Base-by-base conservation (phyloP, 2,113 vertebrate genomes). In the Scomber japonicus region DNA sequence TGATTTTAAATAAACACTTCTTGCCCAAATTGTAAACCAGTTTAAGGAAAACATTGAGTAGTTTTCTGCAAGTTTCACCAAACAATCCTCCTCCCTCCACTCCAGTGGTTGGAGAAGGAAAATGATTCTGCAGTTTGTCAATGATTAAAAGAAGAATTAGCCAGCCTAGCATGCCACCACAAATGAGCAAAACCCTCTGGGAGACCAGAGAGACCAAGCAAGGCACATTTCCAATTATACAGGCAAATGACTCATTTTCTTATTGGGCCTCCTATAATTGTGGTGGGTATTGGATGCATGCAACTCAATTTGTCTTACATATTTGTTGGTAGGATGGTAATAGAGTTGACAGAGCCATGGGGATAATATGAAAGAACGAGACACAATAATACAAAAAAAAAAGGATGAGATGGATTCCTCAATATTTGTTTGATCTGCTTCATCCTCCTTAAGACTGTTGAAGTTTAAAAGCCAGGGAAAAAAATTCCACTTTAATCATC, bases 271-370 rank as follows among this genome's bases (percentile, higher is more conserved):
- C 93, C 90, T 93, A 94, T 98, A 97, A 98, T 98, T 98, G 97
- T 97, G 96, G 96, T 97, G 97, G 96, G 96, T 97, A 98, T 98
- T 98, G 96, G 96, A 96, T 96, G 96, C 82, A 84, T 97, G 96
- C 97, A 96, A 97, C 97, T 97, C 97, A 98, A 97, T 98, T 97
- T 97, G 97, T 96, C 97, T 97, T 96, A 96, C 96, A 96, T 97
- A 96, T 97, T 98, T 97, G 97, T 97, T 97, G 96, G 95, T 96
- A 94, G 96, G 94, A 95, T 93, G 94, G 95, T 96, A 96, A 97
- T 96, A 95, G 96, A 97, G 96, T 97, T 96, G 97, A 97, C 95
- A 95, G 97, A 96, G 96, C 96, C 88, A 75, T 80, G 89, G 92
- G 92, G 86, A 84, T 96, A 92, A 94, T 95, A 95, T 93, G 93